These are phyloP conservation scores for Oncorhynchus mykiss DNA, from an alignment of 2,113 vertebrate genomes.

Conservation along the genomic window DNA sequence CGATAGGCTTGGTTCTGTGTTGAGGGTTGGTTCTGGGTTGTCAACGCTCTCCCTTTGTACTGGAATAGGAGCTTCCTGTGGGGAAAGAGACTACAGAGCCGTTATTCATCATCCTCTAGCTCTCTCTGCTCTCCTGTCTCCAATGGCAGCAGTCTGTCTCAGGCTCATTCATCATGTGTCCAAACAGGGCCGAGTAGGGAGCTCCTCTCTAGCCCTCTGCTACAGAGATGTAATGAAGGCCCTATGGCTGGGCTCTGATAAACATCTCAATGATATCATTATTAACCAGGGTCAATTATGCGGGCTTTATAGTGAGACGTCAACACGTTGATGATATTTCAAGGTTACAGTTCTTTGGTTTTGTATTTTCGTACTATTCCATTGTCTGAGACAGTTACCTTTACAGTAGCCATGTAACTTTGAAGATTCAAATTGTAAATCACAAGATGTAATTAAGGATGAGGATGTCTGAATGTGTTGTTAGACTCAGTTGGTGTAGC, in stretches of 20 bases:
- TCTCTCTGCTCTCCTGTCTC: constrained; percentile 54
- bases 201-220: constrained; percentile 45
- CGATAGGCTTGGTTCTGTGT: constrained; percentile 8
- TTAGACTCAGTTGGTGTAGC: no score
- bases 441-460: no score
- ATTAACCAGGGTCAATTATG: constrained; percentile 71
- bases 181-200: constrained; percentile 64
- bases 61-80: constrained; percentile 46
- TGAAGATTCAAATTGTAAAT: no score
- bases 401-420: background rate
- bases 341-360: background rate
- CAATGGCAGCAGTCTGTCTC: constrained; percentile 66
- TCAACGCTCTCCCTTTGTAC: background rate
- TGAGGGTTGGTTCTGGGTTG: background rate
- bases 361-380: no score
- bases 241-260: constrained; percentile 38
- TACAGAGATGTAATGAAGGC: constrained; percentile 60
- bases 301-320: constrained; percentile 61
- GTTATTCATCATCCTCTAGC: constrained; percentile 71
- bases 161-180: constrained; percentile 66
- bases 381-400: background rate
- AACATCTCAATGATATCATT: constrained; percentile 68
- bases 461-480: no score
- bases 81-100: constrained; percentile 54
- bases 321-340: constrained; percentile 23